phyloP scores from a whole-genome alignment of 2,113 vertebrate species.

The Anarrhichthys ocellatus region DNA sequence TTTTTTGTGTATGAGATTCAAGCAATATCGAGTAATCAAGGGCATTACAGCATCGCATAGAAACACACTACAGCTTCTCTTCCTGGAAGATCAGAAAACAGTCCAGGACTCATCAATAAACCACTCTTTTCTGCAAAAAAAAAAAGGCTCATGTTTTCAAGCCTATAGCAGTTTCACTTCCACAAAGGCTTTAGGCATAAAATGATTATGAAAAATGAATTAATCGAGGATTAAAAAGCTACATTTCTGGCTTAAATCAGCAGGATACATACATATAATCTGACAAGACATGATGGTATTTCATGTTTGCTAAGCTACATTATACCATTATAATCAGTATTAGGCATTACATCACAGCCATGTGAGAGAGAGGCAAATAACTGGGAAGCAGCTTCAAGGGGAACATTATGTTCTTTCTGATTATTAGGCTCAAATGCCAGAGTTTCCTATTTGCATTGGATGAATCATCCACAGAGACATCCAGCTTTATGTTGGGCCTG shows the following conservation, averaged over 20 bases:
- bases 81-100: conserved; percentile 59
- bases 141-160: conserved; percentile 24
- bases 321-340: conserved; percentile 55
- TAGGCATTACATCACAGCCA: conserved; percentile 64
- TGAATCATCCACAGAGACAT: conserved; percentile 69
- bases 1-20: conserved; percentile 76
- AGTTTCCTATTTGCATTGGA: conserved; percentile 69
- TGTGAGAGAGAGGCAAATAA: conserved; percentile 57
- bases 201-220: conserved; percentile 52
- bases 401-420: conserved; percentile 76
- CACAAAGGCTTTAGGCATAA: conserved; percentile 23
- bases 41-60: conserved; percentile 62
- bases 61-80: neutral
- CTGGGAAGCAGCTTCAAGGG: conserved; percentile 66
- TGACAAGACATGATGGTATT: conserved; percentile 34
- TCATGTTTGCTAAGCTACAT: conserved; percentile 53
- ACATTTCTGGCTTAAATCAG: conserved; percentile 39
- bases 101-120: conserved; percentile 64
- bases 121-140: conserved; percentile 37
- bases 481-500: conserved; percentile 58
- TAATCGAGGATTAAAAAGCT: conserved; percentile 24
- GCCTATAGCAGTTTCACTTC: conserved; percentile 52
- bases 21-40: conserved; percentile 76
- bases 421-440: conserved; percentile 71
- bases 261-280: conserved; percentile 9